These are phyloP conservation scores for Apodemia mormo DNA, from an alignment of 2,888 invertebrate species.

Conservation along the genomic window DNA sequence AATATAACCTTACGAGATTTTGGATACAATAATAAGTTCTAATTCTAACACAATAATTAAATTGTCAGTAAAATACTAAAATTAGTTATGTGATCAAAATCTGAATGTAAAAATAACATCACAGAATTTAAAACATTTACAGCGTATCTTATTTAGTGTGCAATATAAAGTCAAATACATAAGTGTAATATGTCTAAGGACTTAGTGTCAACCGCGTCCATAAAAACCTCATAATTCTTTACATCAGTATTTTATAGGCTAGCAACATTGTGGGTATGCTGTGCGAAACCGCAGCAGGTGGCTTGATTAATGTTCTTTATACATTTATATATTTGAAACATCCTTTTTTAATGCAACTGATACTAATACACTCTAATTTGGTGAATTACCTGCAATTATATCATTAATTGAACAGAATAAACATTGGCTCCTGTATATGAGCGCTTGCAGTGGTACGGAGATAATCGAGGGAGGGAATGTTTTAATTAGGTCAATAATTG, in stretches of 20 bases:
- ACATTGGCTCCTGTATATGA: constrained; percentile 14
- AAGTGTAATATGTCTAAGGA: neutral
- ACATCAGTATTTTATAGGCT: constrained; percentile 10
- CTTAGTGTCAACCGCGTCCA: neutral
- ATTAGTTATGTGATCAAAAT: too few relatives aligned
- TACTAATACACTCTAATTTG: constrained; percentile 24
- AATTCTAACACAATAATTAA: too few relatives aligned
- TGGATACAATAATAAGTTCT: too few relatives aligned
- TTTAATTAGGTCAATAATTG: constrained; percentile 68
- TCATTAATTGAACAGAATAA: constrained; percentile 29
- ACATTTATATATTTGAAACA: constrained; percentile 17
- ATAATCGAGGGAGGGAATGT: constrained; percentile 55
- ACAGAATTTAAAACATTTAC: too few relatives aligned
- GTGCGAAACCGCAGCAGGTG: constrained; percentile 19
- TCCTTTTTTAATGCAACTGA: constrained; percentile 21
- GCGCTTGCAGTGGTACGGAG: constrained; percentile 33
- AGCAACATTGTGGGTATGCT: neutral
- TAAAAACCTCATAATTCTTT: neutral
- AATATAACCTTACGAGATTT: too few relatives aligned
- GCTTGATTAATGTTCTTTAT: constrained; percentile 18
- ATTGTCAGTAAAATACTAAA: too few relatives aligned
- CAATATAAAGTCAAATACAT: neutral
- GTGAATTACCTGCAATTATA: constrained; percentile 32
- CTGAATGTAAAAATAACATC: too few relatives aligned
- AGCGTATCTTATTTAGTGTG: neutral